Base-by-base conservation (phyloP, 37 sponge, comb jelly and placozoan species). In the Lycopodina hypogea region DNA sequence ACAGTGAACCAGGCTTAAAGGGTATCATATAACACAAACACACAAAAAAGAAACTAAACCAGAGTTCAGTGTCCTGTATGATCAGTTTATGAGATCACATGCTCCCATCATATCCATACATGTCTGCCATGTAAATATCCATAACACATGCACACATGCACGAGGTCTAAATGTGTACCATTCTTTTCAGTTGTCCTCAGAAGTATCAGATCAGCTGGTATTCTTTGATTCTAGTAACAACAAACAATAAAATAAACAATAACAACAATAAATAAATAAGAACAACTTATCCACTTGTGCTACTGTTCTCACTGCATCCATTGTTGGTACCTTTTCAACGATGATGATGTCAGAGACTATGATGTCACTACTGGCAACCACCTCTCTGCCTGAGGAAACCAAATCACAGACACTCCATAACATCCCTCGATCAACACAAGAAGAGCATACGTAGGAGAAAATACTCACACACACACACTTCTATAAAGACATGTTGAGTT, bases 141-240 rank as follows among this genome's bases (percentile, higher is more conserved):
- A n/a, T n/a, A n/a, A n/a, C n/a, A n/a, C n/a, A n/a, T n/a, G n/a
- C n/a, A n/a, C n/a, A n/a, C n/a, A n/a, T n/a, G n/a, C 4, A 6
- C 12, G 28, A 12, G 17, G 7, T 65, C 48, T 45, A 32, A 29
- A 65, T 14, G 51, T 52, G 67, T 42, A 89, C 93, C 94, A 75
- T 41, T 85, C 51, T 88, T 90, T 69, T 93, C 97, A 36, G 94
- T 93, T 34, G 97, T 96, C 39, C 90, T 62, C 60, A 96, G 81
- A 15, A 96, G 78, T 17, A 96, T 56, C 71, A 96, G 58, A 55
- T 96, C 97, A 29, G 97, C 97, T 32, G 97, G 97, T 0, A 96
- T 71, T 35, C 92, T 61, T 80, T 93, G 94, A 59, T 96, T 85
- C 97, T 95, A 56, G 45, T 48, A 58, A 23, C n/a, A 59, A 15